Conservation (phyloP, 2,888 invertebrate genomes). For the Tetrapedia diversipes region DNA sequence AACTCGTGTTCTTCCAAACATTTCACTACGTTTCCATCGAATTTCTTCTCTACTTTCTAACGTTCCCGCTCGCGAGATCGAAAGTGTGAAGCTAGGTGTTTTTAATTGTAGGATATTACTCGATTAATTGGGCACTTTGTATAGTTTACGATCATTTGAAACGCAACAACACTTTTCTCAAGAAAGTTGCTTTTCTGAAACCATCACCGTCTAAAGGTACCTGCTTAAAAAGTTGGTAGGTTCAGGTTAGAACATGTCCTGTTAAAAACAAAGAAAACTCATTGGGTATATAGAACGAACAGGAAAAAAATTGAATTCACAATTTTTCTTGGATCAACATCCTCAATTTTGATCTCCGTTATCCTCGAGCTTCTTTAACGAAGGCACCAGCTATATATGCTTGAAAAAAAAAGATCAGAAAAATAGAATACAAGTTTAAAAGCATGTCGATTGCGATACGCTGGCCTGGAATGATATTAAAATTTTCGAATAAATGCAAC, state of each 20-base stretch:
- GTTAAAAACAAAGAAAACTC: too few species aligned
- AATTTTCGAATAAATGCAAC: constrained; percentile 37
- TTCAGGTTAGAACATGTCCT: too few species aligned
- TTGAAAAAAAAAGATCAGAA: background rate
- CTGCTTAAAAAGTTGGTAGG: too few species aligned
- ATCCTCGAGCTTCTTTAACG: too few species aligned
- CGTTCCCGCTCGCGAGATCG: background rate
- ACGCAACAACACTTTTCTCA: background rate
- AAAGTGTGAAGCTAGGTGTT: background rate
- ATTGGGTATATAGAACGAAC: too few species aligned
- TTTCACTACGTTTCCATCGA: background rate
- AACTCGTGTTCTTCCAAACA: background rate
- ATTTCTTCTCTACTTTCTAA: constrained; percentile 9
- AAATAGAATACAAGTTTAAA: background rate
- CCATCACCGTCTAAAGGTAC: too few species aligned
- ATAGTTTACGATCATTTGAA: too few species aligned
- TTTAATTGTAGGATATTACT: background rate
- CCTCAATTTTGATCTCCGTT: too few species aligned
- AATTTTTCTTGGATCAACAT: too few species aligned
- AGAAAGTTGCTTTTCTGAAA: constrained; percentile 5
- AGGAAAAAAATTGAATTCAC: too few species aligned
- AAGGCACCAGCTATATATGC: background rate
- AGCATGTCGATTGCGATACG: constrained; percentile 16
- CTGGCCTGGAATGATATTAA: constrained; percentile 4
- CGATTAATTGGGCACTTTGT: background rate